Conservation (phyloP, 2,113 vertebrate genomes). For the Colossoma macropomum region DNA sequence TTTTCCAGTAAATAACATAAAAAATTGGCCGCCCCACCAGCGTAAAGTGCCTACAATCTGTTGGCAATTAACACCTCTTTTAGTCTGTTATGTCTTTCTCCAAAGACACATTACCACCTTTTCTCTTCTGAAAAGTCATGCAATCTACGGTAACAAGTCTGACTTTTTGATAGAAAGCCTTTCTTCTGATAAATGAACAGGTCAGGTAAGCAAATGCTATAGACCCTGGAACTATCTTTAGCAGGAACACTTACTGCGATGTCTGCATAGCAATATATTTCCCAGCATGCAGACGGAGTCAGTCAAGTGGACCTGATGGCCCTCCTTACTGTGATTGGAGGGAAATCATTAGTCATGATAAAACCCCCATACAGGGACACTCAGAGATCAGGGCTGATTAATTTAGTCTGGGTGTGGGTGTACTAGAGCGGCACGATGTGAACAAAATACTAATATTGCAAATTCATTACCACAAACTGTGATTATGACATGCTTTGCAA, state of each 20-base stretch:
- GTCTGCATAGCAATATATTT: constrained; percentile 6
- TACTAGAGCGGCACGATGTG: neutral
- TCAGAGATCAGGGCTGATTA: neutral
- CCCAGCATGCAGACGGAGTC: constrained; percentile 4
- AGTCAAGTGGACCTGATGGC: constrained; percentile 6
- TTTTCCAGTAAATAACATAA: no score
- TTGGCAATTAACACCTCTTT: no score
- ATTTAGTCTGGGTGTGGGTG: neutral
- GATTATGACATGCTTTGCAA: no score
- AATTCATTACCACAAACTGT: neutral
- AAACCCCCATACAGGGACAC: neutral
- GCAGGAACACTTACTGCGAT: neutral
- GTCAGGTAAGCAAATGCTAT: neutral
- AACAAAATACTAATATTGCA: neutral
- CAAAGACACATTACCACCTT: no score
- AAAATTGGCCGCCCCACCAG: no score
- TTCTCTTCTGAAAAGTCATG: no score
- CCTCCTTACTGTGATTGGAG: neutral
- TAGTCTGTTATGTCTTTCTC: no score
- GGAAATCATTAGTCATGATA: constrained; percentile 9
- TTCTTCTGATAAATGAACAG: neutral
- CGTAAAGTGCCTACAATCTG: no score
- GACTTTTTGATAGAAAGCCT: no score
- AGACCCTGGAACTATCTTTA: neutral
- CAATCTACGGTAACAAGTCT: no score